Conservation (phyloP, 2,113 vertebrate species). For the Amblyopsis rosae region DNA sequence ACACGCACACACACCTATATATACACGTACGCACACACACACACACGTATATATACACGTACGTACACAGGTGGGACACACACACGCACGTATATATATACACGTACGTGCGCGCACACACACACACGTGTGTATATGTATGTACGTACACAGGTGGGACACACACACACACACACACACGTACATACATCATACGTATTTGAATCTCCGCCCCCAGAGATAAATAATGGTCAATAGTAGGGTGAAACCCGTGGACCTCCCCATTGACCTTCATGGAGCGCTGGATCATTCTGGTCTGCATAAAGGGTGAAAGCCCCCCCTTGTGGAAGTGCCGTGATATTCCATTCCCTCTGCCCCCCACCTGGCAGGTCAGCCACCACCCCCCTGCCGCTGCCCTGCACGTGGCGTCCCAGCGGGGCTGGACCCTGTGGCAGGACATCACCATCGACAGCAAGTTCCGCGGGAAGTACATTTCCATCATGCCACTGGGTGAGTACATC, state of each 20-base stretch:
- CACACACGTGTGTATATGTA: not conserved
- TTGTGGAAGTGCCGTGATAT: too few relatives aligned
- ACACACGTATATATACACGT: not conserved
- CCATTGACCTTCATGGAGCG: too few relatives aligned
- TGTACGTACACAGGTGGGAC: not conserved
- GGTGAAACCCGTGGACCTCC: too few relatives aligned
- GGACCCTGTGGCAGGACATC: conserved; percentile 95
- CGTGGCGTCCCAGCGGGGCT: conserved; percentile 87
- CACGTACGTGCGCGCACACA: not conserved
- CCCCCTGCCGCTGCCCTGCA: conserved; percentile 92
- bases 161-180: too few relatives aligned
- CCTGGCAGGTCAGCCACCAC: conserved; percentile 90
- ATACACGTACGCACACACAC: not conserved
- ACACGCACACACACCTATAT: not conserved
- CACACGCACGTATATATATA: too few relatives aligned
- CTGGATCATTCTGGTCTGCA: too few relatives aligned
- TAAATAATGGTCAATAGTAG: too few relatives aligned
- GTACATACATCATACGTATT: too few relatives aligned
- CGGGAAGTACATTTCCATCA: conserved; percentile 95
- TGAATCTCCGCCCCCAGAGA: too few relatives aligned
- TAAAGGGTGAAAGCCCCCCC: too few relatives aligned
- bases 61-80: not conserved
- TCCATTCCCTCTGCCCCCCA: not conserved
- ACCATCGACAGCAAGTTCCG: conserved; percentile 97
- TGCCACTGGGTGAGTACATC: conserved; percentile 85